Conservation (phyloP, 2,113 vertebrate species). For the Ornithorhynchus anatinus region DNA sequence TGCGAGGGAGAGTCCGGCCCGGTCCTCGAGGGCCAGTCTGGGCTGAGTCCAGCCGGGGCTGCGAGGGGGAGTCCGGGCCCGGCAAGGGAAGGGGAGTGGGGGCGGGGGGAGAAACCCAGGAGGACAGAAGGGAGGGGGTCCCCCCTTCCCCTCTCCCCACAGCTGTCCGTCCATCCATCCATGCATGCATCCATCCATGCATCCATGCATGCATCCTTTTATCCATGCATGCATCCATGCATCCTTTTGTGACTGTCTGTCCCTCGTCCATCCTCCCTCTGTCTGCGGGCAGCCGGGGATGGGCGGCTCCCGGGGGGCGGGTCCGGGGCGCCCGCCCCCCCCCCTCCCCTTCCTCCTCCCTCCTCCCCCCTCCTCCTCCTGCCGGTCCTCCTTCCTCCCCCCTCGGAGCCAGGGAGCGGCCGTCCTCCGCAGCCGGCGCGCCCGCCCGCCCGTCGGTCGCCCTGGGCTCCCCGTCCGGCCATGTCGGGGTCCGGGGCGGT, state of each 20-base stretch:
- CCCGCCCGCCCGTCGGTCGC: slow-evolving; percentile 7
- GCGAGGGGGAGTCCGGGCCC: too few relatives aligned
- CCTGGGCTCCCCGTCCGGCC: slow-evolving; percentile 40
- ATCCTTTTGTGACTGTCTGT: fast-evolving
- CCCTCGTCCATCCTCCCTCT: too few relatives aligned
- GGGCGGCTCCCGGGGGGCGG: neutral
- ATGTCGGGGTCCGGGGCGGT: too few relatives aligned
- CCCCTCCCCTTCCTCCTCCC: neutral
- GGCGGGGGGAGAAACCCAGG: neutral
- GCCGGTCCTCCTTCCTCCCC: too few relatives aligned
- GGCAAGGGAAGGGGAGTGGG: neutral
- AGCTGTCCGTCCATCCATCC: neutral
- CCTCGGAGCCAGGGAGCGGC: neutral
- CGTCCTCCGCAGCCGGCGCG: too few relatives aligned
- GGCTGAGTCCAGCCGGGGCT: neutral
- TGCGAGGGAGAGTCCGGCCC: slow-evolving; percentile 9
- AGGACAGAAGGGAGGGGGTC: neutral
- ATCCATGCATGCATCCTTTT: too few relatives aligned
- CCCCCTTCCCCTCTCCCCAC: neutral
- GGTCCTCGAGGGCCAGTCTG: too few relatives aligned
- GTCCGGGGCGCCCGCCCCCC: slow-evolving; percentile 5
- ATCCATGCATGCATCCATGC: too few relatives aligned
- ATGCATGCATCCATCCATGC: too few relatives aligned
- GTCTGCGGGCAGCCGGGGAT: neutral
- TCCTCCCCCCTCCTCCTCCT: neutral